Evolutionary conservation across 1,140 invertebrate species (phyloP).

Genomic region (Drosophila bocki): DNA sequence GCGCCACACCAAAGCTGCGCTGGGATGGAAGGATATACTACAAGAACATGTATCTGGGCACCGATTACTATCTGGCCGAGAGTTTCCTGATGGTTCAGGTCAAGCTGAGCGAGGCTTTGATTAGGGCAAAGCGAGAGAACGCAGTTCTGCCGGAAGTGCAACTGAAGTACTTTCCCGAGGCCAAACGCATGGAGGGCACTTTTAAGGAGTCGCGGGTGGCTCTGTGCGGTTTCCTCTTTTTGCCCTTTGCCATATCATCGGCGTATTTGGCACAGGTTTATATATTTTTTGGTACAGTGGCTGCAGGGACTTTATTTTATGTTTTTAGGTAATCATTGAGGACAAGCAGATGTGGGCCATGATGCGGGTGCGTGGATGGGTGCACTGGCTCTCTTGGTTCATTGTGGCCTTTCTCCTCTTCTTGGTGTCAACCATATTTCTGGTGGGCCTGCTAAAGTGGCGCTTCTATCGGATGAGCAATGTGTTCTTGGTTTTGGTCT

Average conservation of each 20-base stretch:
- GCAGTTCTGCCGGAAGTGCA: constrained; percentile 13
- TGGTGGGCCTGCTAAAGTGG: constrained; percentile 86
- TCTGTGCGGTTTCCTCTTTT: constrained; percentile 6
- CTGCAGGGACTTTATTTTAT: background rate
- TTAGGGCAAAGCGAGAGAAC: background rate
- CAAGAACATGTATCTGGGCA: background rate
- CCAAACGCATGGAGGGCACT: background rate
- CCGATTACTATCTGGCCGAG: constrained; percentile 13
- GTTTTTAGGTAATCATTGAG: constrained; percentile 85
- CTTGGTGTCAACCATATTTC: constrained; percentile 86
- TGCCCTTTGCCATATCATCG: constrained; percentile 23
- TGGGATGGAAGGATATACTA: constrained; percentile 12
- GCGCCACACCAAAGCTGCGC: background rate
- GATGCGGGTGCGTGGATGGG: constrained; percentile 91
- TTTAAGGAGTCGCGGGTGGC: constrained; percentile 1
- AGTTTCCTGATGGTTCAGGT: constrained; percentile 37
- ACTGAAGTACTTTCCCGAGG: constrained; percentile 25
- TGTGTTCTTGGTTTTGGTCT: constrained; percentile 15
- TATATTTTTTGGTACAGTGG: background rate
- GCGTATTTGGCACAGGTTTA: constrained; percentile 33
- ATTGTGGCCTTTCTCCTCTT: constrained; percentile 90
- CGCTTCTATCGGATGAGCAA: constrained; percentile 20
- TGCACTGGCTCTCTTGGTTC: constrained; percentile 94
- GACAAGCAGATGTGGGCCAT: constrained; percentile 90
- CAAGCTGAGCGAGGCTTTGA: constrained; percentile 27